These are phyloP conservation scores for Rhinolophus sinicus DNA, from an alignment of 2,113 vertebrate species.

Conservation along the genomic window DNA sequence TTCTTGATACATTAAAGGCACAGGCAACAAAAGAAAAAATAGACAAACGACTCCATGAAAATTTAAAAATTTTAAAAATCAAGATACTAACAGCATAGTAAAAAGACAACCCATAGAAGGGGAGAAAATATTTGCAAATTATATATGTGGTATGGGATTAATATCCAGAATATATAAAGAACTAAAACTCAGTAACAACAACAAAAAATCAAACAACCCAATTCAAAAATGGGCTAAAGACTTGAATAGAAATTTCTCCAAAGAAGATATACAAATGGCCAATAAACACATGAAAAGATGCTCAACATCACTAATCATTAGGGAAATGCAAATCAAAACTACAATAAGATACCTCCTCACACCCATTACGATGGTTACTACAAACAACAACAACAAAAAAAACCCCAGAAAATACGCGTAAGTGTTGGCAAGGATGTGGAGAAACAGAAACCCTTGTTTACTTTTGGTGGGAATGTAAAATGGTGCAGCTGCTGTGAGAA, in stretches of 20 bases:
- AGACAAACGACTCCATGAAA: neutral
- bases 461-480: neutral
- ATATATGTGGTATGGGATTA: neutral
- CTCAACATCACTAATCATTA: neutral
- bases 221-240: neutral
- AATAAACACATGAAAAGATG: neutral
- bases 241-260: neutral
- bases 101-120: neutral
- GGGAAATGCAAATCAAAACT: neutral
- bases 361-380: neutral
- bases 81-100: neutral
- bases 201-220: neutral
- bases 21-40: neutral
- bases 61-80: neutral
- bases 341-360: neutral
- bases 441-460: neutral
- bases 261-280: neutral
- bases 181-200: neutral
- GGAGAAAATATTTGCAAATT: neutral
- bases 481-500: neutral
- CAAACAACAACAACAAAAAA: neutral
- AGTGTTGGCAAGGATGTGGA: neutral
- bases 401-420: neutral
- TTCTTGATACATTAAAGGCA: neutral
- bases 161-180: neutral